phyloP scores from a whole-genome alignment of 2,797 vertebrate species.

The Hippocampus kuda region DNA sequence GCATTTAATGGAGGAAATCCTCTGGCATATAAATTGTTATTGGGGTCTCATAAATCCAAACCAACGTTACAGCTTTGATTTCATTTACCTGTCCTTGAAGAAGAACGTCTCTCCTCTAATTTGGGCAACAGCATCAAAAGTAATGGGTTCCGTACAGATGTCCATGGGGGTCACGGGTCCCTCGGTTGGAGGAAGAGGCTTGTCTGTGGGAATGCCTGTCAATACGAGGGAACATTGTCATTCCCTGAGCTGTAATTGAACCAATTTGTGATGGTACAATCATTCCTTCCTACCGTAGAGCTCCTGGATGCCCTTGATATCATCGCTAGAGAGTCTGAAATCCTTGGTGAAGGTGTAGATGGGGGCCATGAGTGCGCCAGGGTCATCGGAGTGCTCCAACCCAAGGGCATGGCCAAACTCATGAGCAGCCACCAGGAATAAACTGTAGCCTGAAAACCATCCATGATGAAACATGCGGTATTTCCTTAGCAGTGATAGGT shows the following conservation, averaged over 20 bases:
- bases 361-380: constrained; percentile 91
- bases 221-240: not conserved
- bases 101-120: constrained; percentile 95
- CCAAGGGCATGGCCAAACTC: constrained; percentile 97
- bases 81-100: constrained; percentile 88
- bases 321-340: constrained; percentile 87
- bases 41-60: not conserved
- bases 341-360: constrained; percentile 92
- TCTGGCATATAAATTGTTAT: not conserved
- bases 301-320: constrained; percentile 89
- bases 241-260: not conserved
- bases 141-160: constrained; percentile 79
- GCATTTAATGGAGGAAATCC: not conserved
- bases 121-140: constrained; percentile 88
- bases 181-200: constrained; percentile 75
- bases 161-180: constrained; percentile 89
- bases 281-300: constrained; percentile 76
- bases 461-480: not conserved
- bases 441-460: constrained; percentile 79
- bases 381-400: constrained; percentile 91
- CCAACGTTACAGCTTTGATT: not conserved
- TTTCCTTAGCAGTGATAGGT: not conserved
- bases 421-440: constrained; percentile 97
- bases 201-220: constrained; percentile 69
- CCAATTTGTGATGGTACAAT: not conserved